Percentiles rank a stretch among this genome's conserved stretches.
phyloP scores from a whole-genome alignment of 2,113 vertebrate genomes.

The Perognathus longimembris region DNA sequence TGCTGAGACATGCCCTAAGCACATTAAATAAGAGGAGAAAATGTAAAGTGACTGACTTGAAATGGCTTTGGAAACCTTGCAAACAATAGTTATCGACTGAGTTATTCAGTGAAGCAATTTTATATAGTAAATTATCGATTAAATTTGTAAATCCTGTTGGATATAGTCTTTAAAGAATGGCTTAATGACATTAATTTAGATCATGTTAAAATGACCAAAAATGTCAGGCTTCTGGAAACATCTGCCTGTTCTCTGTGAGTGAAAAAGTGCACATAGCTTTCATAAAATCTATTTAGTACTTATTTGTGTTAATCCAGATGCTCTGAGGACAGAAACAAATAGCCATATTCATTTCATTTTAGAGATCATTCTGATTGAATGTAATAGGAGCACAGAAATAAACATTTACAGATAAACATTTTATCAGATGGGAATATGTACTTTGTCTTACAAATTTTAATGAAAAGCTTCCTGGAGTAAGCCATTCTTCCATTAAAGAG shows the following conservation, averaged over 20 bases:
- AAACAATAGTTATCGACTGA: not conserved
- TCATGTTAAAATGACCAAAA: too few species aligned
- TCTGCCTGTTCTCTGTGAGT: not conserved
- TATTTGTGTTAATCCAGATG: not conserved
- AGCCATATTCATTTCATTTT: not conserved
- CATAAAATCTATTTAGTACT: not conserved
- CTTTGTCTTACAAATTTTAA: too few species aligned
- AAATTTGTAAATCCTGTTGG: not conserved
- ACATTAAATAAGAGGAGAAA: not conserved
- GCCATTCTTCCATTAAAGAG: not conserved
- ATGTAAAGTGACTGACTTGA: not conserved
- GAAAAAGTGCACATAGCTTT: not conserved
- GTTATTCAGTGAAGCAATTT: not conserved
- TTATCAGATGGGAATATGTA: too few species aligned
- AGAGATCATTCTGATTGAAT: not conserved
- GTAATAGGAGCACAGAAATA: not conserved
- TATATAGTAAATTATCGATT: not conserved
- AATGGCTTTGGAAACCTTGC: not conserved
- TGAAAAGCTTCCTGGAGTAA: too few species aligned
- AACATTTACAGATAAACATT: not conserved
- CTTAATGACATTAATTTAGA: not conserved
- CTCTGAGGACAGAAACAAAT: not conserved
- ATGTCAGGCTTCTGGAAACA: not conserved
- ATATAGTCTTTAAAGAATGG: not conserved
- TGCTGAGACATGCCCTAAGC: not conserved